Base-by-base conservation (phyloP, 2,888 invertebrate genomes). In the Cosmopolites sordidus region DNA sequence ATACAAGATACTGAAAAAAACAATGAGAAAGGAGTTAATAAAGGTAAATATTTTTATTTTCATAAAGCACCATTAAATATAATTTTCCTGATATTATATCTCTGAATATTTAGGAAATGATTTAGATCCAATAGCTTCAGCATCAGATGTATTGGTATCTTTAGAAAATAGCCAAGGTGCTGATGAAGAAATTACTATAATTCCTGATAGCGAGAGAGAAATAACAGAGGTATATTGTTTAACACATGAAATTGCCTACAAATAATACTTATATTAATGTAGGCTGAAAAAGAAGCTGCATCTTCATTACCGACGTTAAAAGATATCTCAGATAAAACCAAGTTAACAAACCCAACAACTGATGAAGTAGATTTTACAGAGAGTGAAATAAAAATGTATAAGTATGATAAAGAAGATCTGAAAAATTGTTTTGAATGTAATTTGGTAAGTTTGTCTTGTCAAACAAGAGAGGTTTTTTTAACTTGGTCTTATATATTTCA, bases 151-250 rank as follows among this genome's bases (percentile, higher is more conserved):
- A 14, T 62, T 61, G 39, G 65, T 65, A 15, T 46, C 58, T 41
- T 58, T 62, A 22, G 61, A 70, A 66, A 62, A 62, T 57, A 62
- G 62, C 49, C 67, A 80, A 15, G 84, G 84, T 11, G 83, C 82
- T 42, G 84, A 85, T 62, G 83, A 82, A 62, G 84, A 84, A 64
- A 76, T 85, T 5, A 86, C 84, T 54, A 76, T 86, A 3, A 76
- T 86, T 57, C 86, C 86, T 0, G 86, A 86, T 64, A 83, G 83
- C 0, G 83, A 83, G 53, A 75, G 84, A 54, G 82, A 83, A 65
- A 81, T 83, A 56, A 82, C 83, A 0, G 83, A 84, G 62, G 67
- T 67, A 62, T 43, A 22, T 22, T 38, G 15, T 11, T 18, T 11
- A 12, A 18, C 17, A 15, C 4, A 6, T 40, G 16, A 9, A 14